Evolutionary conservation across 2,797 vertebrate species (phyloP).

Genomic region (Cichlasoma orientale): DNA sequence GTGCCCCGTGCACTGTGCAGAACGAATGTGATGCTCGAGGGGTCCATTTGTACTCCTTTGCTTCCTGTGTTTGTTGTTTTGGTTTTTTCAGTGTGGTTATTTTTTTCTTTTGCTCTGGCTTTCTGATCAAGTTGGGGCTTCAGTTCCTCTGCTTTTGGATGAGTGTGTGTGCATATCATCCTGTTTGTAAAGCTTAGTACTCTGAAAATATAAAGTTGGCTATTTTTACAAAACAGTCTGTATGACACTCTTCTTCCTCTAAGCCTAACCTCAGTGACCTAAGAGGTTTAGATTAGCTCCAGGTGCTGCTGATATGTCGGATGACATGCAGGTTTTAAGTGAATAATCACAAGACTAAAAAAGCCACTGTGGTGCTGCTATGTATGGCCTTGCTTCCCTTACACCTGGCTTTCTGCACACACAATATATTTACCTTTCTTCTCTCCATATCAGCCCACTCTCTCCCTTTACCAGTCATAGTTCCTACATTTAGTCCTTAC

Average conservation of each 20-base stretch:
- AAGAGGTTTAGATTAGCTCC: neutral
- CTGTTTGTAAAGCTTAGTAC: constrained; percentile 96
- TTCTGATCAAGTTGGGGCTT: constrained; percentile 27
- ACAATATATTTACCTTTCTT: too few species aligned
- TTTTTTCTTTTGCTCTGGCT: constrained; percentile 31
- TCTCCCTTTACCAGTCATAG: too few species aligned
- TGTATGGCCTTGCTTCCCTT: too few species aligned
- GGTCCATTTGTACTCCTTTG: constrained; percentile 53
- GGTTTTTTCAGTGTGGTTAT: constrained; percentile 39
- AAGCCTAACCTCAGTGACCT: neutral
- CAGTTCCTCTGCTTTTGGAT: constrained; percentile 81
- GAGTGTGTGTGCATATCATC: constrained; percentile 92
- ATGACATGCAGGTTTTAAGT: neutral
- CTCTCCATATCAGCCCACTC: too few species aligned
- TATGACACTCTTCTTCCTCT: constrained; percentile 75
- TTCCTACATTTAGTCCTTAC: too few species aligned
- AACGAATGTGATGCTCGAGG: constrained; percentile 80
- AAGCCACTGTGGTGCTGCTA: neutral
- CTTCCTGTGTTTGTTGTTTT: constrained; percentile 54
- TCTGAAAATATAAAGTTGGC: constrained; percentile 98
- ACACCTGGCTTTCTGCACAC: too few species aligned
- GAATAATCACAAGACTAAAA: neutral
- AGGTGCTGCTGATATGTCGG: neutral
- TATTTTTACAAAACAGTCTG: constrained; percentile 94
- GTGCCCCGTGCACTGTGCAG: constrained; percentile 82